Evolutionary conservation across 2,888 invertebrate species (phyloP).

Genomic region (Monoplex corrugatus): DNA sequence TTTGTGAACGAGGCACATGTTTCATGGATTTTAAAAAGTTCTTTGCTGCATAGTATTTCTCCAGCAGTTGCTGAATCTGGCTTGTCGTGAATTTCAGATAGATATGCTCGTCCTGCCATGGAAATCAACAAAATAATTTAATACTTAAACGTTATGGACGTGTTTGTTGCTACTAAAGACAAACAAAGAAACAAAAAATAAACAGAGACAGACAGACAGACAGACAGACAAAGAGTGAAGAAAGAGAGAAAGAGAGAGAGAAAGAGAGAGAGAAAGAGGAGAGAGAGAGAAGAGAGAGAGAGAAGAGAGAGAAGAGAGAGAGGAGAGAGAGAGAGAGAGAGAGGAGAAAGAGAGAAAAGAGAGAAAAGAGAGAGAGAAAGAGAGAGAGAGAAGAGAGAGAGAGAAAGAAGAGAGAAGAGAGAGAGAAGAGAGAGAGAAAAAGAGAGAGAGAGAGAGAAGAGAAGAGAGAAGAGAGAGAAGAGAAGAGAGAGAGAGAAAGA

Average conservation of each 20-base stretch:
- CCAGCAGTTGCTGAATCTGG: neutral
- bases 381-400: neutral
- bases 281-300: too few relatives aligned
- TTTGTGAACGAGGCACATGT: conserved; percentile 6
- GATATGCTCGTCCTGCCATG: neutral
- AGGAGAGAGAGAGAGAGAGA: neutral
- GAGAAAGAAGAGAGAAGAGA: neutral
- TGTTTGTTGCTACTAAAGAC: too few relatives aligned
- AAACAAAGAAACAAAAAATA: too few relatives aligned
- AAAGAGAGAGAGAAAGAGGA: conserved; percentile 33
- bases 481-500: neutral
- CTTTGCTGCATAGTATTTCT: neutral
- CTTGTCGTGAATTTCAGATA: neutral
- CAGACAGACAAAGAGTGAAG: too few relatives aligned
- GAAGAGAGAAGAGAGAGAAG: neutral
- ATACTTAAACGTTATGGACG: too few relatives aligned
- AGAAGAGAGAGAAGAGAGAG: neutral
- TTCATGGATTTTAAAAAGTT: neutral
- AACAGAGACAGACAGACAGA: too few relatives aligned
- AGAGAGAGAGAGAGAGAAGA: neutral
- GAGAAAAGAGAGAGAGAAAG: neutral
- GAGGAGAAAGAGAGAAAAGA: neutral
- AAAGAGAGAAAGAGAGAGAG: conserved; percentile 39
- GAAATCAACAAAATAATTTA: too few relatives aligned
- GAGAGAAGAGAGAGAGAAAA: neutral